Conservation (phyloP, 2,888 invertebrate species). For the Hydraecia micacea region DNA sequence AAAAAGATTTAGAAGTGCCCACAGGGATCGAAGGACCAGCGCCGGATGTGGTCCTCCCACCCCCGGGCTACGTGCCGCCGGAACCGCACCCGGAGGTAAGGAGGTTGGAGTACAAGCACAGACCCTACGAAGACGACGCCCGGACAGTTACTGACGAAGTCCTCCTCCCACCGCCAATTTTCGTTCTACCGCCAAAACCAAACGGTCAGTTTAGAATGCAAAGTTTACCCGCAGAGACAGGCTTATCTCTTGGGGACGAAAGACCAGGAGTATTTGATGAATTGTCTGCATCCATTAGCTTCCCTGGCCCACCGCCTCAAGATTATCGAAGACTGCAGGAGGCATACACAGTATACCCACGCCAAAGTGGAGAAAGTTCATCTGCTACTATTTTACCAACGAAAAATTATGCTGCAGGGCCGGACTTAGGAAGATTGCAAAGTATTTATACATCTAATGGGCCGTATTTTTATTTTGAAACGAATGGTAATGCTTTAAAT, state of each 20-base stretch:
- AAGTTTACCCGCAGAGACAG: constrained; percentile 2
- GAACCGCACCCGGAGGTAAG: constrained; percentile 5
- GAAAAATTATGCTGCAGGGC: constrained; percentile 63
- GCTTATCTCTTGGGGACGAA: constrained; percentile 5
- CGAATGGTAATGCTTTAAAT: constrained; percentile 10
- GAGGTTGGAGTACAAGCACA: constrained; percentile 22
- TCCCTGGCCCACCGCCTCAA: neutral
- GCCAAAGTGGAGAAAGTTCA: constrained; percentile 81
- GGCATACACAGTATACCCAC: constrained; percentile 48
- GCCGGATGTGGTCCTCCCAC: constrained; percentile 82
- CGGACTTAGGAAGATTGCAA: constrained; percentile 26
- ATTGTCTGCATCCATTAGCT: constrained; percentile 1
- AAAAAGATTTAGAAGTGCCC: constrained; percentile 87
- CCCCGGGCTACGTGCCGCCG: constrained; percentile 72
- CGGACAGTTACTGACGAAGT: neutral
- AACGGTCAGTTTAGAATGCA: constrained; percentile 1
- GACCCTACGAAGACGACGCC: neutral
- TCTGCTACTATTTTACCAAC: constrained; percentile 79
- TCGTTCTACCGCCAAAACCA: neutral
- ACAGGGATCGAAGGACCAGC: constrained; percentile 85
- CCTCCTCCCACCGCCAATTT: constrained; percentile 7
- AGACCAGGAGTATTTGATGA: constrained; percentile 11
- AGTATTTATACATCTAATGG: constrained; percentile 51
- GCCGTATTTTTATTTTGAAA: constrained; percentile 56
- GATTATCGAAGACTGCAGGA: neutral